These are phyloP conservation scores for Limnephilus marmoratus DNA, from an alignment of 2,888 invertebrate species.

Conservation along the genomic window DNA sequence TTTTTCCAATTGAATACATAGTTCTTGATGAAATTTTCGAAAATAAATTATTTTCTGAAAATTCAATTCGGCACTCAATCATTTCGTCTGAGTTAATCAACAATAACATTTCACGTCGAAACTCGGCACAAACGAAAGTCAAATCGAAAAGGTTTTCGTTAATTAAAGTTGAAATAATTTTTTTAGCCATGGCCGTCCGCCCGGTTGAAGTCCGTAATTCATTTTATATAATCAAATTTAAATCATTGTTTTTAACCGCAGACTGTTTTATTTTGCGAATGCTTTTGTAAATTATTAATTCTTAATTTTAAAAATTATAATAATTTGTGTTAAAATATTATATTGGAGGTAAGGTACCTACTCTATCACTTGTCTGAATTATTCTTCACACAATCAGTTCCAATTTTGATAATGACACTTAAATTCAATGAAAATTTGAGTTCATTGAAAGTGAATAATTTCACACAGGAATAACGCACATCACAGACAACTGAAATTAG, in stretches of 20 bases:
- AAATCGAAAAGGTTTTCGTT: constrained; percentile 11
- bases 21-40: neutral
- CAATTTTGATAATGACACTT: too few relatives aligned
- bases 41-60: neutral
- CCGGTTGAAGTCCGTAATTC: neutral
- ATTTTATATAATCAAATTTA: neutral
- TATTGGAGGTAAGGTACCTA: too few relatives aligned
- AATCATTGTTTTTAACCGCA: neutral
- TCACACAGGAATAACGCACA: too few relatives aligned
- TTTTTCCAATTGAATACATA: neutral
- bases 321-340: too few relatives aligned
- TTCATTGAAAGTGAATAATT: too few relatives aligned
- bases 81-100: constrained; percentile 21
- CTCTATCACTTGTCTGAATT: too few relatives aligned
- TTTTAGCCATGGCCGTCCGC: neutral
- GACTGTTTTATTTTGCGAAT: neutral
- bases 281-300: neutral
- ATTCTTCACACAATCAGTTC: too few relatives aligned
- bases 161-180: constrained; percentile 27
- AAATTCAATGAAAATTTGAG: too few relatives aligned
- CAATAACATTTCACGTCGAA: neutral
- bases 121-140: constrained; percentile 8
- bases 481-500: too few relatives aligned
- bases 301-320: too few relatives aligned
- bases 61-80: constrained; percentile 8